phyloP scores from a whole-genome alignment of 1,140 invertebrate genomes.

The Periplaneta americana region DNA sequence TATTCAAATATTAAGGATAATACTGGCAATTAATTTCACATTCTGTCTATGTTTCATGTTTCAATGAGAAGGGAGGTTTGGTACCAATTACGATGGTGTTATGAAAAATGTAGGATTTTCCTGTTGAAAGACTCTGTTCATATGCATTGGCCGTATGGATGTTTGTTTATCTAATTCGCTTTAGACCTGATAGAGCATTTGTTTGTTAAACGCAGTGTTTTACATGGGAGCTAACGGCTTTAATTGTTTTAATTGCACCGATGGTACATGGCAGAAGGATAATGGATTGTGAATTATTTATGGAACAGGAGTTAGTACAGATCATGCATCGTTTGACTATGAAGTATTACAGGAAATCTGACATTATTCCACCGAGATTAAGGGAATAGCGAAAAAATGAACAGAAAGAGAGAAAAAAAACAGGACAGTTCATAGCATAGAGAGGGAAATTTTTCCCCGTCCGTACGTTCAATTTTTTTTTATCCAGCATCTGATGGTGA shows the following conservation, averaged over 20 bases:
- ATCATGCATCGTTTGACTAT: too few relatives aligned
- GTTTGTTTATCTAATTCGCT: neutral
- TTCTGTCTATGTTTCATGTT: neutral
- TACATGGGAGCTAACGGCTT: neutral
- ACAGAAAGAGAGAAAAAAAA: too few relatives aligned
- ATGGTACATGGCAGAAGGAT: neutral
- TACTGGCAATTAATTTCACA: neutral
- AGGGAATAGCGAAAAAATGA: too few relatives aligned
- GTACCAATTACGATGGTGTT: too few relatives aligned
- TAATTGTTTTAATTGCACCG: neutral
- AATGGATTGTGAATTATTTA: neutral
- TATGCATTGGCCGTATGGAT: too few relatives aligned
- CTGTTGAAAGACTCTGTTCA: neutral
- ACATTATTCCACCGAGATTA: neutral
- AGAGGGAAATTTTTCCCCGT: too few relatives aligned
- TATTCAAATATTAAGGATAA: too few relatives aligned
- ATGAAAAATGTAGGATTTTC: neutral
- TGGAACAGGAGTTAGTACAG: neutral
- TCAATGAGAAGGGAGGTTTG: neutral
- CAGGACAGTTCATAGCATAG: too few relatives aligned
- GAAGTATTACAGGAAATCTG: neutral
- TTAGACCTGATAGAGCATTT: neutral
- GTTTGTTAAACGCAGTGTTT: neutral
- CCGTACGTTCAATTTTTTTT: too few relatives aligned
- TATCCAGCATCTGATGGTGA: too few relatives aligned